These are phyloP conservation scores for Zeuzera pyrina DNA, from an alignment of 2,888 invertebrate species.

Conservation along the genomic window DNA sequence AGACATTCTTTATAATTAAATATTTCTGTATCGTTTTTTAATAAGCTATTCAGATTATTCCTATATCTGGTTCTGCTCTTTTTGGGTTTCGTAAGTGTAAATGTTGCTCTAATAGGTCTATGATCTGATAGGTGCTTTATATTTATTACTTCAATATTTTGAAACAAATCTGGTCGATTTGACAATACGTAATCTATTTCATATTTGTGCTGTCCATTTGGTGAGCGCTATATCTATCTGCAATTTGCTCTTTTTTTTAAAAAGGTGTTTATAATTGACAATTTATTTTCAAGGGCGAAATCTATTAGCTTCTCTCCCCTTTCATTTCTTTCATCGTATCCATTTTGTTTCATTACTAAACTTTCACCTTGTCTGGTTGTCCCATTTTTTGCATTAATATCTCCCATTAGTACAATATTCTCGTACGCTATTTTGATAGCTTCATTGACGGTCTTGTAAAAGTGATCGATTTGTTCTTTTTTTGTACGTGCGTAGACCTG, in stretches of 20 bases:
- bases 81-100: conserved; percentile 8
- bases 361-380: neutral
- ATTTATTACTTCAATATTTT: conserved; percentile 12
- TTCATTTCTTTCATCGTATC: neutral
- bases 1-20: conserved; percentile 6
- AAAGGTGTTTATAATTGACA: no score
- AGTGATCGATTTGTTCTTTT: neutral
- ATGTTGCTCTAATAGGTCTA: conserved; percentile 14
- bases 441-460: neutral
- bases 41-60: conserved; percentile 3
- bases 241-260: conserved; percentile 5
- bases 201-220: conserved; percentile 11
- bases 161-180: conserved; percentile 10
- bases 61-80: conserved; percentile 11
- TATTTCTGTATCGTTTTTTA: conserved; percentile 10
- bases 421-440: neutral
- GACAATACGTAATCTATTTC: conserved; percentile 16
- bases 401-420: neutral
- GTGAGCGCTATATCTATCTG: conserved; percentile 14
- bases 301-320: neutral
- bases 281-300: neutral
- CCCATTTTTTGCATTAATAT: neutral
- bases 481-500: neutral
- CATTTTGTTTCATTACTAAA: no score
- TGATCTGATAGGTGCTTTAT: conserved; percentile 15